These are phyloP conservation scores for Macropodus opercularis DNA, from an alignment of 2,797 vertebrate genomes.

Conservation along the genomic window DNA sequence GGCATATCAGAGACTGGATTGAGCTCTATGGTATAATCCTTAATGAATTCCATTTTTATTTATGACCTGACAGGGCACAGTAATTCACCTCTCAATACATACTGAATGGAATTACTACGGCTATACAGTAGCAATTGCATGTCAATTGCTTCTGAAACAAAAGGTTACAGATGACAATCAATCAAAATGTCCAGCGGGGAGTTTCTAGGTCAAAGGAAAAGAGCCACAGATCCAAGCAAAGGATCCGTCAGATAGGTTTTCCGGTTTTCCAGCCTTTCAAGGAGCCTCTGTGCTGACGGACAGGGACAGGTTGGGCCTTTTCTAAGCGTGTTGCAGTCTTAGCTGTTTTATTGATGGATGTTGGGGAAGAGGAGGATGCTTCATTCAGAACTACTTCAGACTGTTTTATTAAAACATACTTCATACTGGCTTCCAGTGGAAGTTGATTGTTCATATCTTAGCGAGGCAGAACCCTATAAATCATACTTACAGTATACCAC, in stretches of 20 bases:
- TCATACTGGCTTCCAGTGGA: conserved; percentile 69
- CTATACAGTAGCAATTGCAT: conserved; percentile 70
- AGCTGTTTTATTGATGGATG: conserved; percentile 56
- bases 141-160: conserved; percentile 75
- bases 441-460: conserved; percentile 72
- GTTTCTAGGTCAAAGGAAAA: conserved; percentile 61
- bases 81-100: conserved; percentile 70
- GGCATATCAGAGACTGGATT: conserved; percentile 61
- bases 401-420: conserved; percentile 77
- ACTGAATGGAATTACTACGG: conserved; percentile 64
- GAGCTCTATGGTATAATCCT: conserved; percentile 71
- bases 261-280: conserved; percentile 43
- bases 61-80: conserved; percentile 74
- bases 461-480: conserved; percentile 65
- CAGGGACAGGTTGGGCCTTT: conserved; percentile 38
- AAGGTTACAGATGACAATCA: conserved; percentile 72
- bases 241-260: conserved; percentile 29
- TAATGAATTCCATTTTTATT: conserved; percentile 81
- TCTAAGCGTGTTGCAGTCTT: conserved; percentile 27
- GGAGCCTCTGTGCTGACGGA: conserved; percentile 41
- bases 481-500: conserved; percentile 61
- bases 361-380: conserved; percentile 46
- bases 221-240: conserved; percentile 36
- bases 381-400: conserved; percentile 59
- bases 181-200: conserved; percentile 63